phyloP scores from a whole-genome alignment of 2,888 invertebrate genomes.

The Tricholauxania praeusta region DNA sequence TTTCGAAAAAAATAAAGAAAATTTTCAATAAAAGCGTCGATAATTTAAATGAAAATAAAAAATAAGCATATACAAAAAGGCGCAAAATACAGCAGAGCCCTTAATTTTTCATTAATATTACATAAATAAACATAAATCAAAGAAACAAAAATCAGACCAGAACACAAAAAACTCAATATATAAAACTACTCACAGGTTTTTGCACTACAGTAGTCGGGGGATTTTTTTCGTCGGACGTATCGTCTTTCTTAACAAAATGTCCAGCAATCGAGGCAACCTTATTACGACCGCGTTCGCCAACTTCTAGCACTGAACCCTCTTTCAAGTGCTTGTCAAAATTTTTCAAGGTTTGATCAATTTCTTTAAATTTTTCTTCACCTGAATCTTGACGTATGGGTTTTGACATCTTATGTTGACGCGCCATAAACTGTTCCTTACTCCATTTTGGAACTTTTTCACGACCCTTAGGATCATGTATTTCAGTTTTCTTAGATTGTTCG shows the following conservation, averaged over 20 bases:
- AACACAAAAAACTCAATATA: conserved; percentile 13
- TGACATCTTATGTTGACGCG: conserved; percentile 78
- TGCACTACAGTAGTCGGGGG: conserved; percentile 58
- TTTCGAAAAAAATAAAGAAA: no score
- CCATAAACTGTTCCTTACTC: conserved; percentile 84
- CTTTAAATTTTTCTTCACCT: conserved; percentile 74
- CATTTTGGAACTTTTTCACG: conserved; percentile 89
- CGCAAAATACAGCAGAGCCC: conserved; percentile 1
- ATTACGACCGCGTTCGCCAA: conserved; percentile 74
- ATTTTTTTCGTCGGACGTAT: conserved; percentile 64
- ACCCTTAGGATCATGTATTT: conserved; percentile 66
- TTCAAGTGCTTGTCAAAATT: conserved; percentile 79
- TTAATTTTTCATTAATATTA: not conserved
- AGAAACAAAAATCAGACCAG: not conserved
- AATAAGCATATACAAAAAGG: not conserved
- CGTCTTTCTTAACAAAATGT: conserved; percentile 72
- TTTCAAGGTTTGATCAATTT: conserved; percentile 80
- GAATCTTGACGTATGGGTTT: conserved; percentile 74
- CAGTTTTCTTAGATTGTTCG: conserved; percentile 70
- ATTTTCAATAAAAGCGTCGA: no score
- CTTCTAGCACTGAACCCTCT: conserved; percentile 80
- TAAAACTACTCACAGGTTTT: conserved; percentile 68
- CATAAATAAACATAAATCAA: not conserved
- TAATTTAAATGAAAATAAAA: not conserved
- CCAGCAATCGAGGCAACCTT: conserved; percentile 92